Evolutionary conservation across 1,140 invertebrate species (phyloP).

Genomic region (Cotesia chilonis): DNA sequence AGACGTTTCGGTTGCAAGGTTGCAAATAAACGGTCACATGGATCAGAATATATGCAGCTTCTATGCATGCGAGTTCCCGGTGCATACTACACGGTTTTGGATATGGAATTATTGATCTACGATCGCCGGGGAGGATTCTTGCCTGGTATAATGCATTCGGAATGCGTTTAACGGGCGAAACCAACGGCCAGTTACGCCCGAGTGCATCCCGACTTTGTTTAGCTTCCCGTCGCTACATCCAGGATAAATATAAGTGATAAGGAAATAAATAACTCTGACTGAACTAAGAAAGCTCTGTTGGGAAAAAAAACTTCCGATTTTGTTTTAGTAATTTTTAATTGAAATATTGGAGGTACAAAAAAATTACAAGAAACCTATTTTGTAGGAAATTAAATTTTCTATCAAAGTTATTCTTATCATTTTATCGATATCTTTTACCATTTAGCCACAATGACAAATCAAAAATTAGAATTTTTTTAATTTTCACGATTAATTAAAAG

Average conservation of each 20-base stretch:
- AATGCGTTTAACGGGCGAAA: constrained; percentile 45
- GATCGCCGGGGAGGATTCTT: constrained; percentile 41
- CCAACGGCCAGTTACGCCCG: constrained; percentile 38
- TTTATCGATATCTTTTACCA: too few species aligned
- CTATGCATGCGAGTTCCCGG: background rate
- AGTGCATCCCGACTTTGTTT: constrained; percentile 39
- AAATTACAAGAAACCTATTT: too few species aligned
- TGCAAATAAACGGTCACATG: constrained; percentile 37
- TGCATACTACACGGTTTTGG: constrained; percentile 30
- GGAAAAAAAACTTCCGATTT: too few species aligned
- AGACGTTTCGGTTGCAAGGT: constrained; percentile 6
- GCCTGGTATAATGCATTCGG: constrained; percentile 45
- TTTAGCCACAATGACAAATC: too few species aligned
- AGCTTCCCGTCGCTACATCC: constrained; percentile 16
- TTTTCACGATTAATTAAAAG: too few species aligned
- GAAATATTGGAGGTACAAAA: too few species aligned
- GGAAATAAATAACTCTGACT: constrained; percentile 11
- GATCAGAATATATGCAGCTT: constrained; percentile 15
- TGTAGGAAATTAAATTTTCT: too few species aligned
- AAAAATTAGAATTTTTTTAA: too few species aligned
- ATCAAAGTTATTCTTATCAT: too few species aligned
- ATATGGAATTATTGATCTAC: constrained; percentile 46
- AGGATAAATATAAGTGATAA: constrained; percentile 1
- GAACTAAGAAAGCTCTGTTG: too few species aligned
- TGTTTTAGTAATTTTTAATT: too few species aligned